A percentile compares a stretch with the other conserved stretches of the same genome.
Conservation (phyloP, 2,797 vertebrate genomes). For the Threskiornis aethiopicus region DNA sequence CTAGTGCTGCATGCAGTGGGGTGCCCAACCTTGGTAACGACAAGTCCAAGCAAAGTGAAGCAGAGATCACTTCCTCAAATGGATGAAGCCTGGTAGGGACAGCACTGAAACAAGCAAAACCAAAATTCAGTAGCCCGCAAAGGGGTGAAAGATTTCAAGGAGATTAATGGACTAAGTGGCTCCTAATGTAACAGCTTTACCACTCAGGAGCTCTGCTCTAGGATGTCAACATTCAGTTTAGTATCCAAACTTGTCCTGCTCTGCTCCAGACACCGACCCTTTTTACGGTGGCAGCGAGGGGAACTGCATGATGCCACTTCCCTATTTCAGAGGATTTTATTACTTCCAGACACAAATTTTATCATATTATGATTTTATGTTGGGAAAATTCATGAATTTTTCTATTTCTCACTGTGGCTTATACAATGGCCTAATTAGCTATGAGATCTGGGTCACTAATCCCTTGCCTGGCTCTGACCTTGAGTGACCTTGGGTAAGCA, state of each 20-base stretch:
- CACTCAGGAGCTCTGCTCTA: neutral
- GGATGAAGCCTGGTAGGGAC: neutral
- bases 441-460: neutral
- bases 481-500: neutral
- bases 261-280: neutral
- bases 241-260: neutral
- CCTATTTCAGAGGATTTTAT: neutral
- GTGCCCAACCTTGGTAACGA: neutral
- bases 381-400: neutral
- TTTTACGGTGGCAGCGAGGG: neutral
- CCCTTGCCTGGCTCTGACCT: neutral
- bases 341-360: neutral
- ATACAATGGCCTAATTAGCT: slow-evolving; percentile 6
- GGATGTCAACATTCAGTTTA: neutral
- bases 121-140: neutral
- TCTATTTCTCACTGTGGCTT: neutral
- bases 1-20: neutral
- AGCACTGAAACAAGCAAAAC: neutral
- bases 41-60: neutral
- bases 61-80: neutral
- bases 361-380: neutral
- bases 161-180: neutral
- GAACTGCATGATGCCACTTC: neutral
- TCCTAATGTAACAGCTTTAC: neutral
- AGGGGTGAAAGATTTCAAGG: neutral